Conservation (phyloP, 1,140 invertebrate genomes). For the Papilio polyxenes region DNA sequence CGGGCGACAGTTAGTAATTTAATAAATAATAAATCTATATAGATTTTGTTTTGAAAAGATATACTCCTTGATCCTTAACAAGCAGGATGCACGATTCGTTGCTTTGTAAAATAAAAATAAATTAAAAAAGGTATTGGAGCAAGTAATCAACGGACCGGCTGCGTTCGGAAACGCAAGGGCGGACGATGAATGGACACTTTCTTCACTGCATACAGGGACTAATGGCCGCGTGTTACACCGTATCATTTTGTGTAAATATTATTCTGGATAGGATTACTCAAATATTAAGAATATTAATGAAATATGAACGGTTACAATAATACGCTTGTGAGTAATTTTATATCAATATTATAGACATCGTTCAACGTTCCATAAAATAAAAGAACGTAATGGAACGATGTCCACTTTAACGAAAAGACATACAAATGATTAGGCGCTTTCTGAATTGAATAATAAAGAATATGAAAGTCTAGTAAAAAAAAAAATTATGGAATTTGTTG, state of each 20-base stretch:
- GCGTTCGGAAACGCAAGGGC: constrained; percentile 41
- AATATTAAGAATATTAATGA: neutral
- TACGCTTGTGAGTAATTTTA: neutral
- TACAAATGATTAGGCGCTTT: neutral
- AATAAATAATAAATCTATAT: no score
- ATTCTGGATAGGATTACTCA: neutral
- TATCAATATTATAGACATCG: no score
- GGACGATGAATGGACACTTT: constrained; percentile 47
- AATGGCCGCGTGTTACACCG: constrained; percentile 42
- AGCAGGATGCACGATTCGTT: constrained; percentile 11
- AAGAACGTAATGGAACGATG: neutral
- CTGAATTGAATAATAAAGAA: neutral
- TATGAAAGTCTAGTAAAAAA: neutral
- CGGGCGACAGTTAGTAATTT: no score
- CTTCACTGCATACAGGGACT: constrained; percentile 40
- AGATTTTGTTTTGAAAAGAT: neutral
- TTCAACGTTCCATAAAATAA: no score
- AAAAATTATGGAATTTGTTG: neutral
- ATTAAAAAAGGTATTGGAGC: constrained; percentile 28
- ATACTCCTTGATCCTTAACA: neutral
- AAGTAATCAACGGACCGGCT: constrained; percentile 37
- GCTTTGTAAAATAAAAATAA: constrained; percentile 4
- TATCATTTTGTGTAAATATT: neutral
- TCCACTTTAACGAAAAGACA: neutral
- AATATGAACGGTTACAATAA: neutral